phyloP scores from a whole-genome alignment of 2,113 vertebrate genomes.

The Formicarius rufipectus region DNA sequence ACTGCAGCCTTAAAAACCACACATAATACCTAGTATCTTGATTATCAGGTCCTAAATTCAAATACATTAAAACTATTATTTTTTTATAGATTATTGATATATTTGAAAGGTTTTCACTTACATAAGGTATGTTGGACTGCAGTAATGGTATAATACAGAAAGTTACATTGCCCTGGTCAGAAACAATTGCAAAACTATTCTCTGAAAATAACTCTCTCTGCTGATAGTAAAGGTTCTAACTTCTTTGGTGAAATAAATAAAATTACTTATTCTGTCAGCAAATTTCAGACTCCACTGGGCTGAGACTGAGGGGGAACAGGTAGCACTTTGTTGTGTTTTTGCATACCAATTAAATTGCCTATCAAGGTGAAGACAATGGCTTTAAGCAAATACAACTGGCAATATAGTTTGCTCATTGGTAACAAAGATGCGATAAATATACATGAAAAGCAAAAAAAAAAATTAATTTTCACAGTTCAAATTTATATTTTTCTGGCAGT shows the following conservation, averaged over 20 bases:
- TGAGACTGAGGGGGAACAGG: background rate
- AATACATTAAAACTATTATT: background rate
- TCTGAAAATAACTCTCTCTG: background rate
- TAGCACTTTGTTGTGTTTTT: background rate
- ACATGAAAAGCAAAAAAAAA: background rate
- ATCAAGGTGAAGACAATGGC: background rate
- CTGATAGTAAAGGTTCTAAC: background rate
- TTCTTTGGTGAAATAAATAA: background rate
- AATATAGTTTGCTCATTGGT: background rate
- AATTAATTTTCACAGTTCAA: background rate
- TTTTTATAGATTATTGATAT: background rate
- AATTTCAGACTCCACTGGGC: background rate
- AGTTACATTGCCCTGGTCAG: background rate
- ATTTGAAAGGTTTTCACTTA: background rate
- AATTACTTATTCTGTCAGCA: background rate
- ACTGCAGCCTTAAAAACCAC: background rate
- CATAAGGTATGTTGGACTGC: background rate
- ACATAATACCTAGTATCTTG: background rate
- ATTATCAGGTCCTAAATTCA: background rate
- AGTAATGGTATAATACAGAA: background rate
- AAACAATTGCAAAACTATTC: background rate
- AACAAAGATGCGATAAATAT: background rate
- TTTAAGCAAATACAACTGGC: background rate
- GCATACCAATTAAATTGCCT: background rate
- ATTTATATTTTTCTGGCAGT: background rate